A percentile compares a stretch with the other conserved stretches of the same genome.
These are phyloP conservation scores for Hydractinia symbiolongicarpus DNA, from an alignment of 30 jellyfish, hydroid and myxozoan species.

Conservation along the genomic window DNA sequence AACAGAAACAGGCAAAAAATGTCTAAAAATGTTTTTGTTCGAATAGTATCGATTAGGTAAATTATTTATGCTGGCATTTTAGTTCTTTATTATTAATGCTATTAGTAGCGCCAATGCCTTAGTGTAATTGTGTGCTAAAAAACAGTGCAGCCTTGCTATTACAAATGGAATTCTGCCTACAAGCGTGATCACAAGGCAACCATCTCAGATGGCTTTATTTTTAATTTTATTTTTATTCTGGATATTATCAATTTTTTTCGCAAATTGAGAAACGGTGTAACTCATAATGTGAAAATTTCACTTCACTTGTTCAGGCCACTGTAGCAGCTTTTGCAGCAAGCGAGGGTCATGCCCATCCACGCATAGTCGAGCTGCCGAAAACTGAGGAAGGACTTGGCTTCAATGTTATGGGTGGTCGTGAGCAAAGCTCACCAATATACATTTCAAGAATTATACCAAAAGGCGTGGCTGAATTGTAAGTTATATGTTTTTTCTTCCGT, in stretches of 20 bases:
- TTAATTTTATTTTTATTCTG: not conserved
- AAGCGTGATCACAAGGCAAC: too few species aligned
- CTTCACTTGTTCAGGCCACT: conserved; percentile 59
- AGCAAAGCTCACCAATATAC: conserved; percentile 91
- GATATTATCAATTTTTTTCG: not conserved
- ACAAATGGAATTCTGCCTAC: too few species aligned
- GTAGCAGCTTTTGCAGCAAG: conserved; percentile 99
- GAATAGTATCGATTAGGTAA: too few species aligned
- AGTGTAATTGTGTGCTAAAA: too few species aligned
- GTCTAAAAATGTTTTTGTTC: too few species aligned
- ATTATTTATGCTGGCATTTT: too few species aligned
- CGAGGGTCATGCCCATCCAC: conserved; percentile 98
- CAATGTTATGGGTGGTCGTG: conserved; percentile 98
- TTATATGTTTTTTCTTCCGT: not conserved
- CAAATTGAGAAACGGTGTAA: not conserved
- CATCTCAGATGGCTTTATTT: too few species aligned
- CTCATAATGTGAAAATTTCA: not conserved
- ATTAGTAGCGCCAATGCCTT: too few species aligned
- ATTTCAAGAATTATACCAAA: conserved; percentile 93
- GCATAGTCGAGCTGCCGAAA: conserved; percentile 96
- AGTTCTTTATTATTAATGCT: too few species aligned
- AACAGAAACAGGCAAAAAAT: too few species aligned
- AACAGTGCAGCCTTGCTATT: too few species aligned
- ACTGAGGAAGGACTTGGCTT: conserved; percentile 98
- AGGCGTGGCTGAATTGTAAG: conserved; percentile 93